Base-by-base conservation (phyloP, 2,113 vertebrate species). In the Misgurnus mizolepis region DNA sequence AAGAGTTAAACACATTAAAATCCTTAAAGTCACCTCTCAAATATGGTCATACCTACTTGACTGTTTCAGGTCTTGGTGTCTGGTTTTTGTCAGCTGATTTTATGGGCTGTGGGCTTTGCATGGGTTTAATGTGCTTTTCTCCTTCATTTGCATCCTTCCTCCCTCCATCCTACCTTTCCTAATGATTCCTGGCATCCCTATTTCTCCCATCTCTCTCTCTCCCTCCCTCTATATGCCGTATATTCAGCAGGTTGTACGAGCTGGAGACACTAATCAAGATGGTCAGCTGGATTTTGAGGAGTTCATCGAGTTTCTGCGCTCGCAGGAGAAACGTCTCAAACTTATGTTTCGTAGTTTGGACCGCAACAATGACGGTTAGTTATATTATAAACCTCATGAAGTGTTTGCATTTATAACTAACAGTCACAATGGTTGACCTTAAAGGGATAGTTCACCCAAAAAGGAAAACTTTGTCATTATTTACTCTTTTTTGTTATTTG, bases 341-440 rank as follows among this genome's bases (percentile, higher is more conserved):
- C 88, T 96, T 80, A 94, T 96, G 91, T 97, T 97, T 86, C 90
- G 87, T 55, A 94, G 90, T 67, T 86, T 97, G 66, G 96, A 97
- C 89, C 91, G 83, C 70, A 97, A 97, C 89, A 91, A 95, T 49
- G 95, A 97, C 0, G 96, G 95, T 96, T 70, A 64, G 87, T 47
- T 34, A 34, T 34, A 34, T 34, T 3, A 34, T 34, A 34, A 34
- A 34, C 27, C 27, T 34, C 27, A 34, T 34, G 27, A 2, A 34
- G 27, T 34, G 27, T 34, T 34, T 34, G 27, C 27, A 34, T 34
- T 34, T 34, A 34, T 34, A 34, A 34, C 27, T 34, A 34, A 34
- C 27, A 34, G 2, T 34, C 27, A 34, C 27, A 34, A 34, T 34
- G 27, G 1, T 34, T 34, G 27, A 34, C 27, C 27, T 3, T 34